Evolutionary conservation across 2,113 vertebrate species (phyloP), one percentile per base, ranked within the genome.

Genomic region (Turnix velox): DNA sequence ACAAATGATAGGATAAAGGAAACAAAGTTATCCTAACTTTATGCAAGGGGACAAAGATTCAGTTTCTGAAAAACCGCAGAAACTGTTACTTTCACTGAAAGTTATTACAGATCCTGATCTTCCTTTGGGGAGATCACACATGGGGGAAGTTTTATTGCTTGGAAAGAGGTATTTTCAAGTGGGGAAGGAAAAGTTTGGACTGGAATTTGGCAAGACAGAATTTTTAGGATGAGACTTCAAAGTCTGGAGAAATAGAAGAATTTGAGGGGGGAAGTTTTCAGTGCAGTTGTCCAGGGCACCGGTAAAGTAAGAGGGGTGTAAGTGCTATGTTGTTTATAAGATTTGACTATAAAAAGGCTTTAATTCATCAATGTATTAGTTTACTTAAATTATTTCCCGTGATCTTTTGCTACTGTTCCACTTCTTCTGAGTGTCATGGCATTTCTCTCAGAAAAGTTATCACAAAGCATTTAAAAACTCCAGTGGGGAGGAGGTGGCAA

Each of bases 401-500:
- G 18, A 12, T 79, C 19, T 76, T 68, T 33, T 69, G 7, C 24
- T 81, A 1, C 7, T 14, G 6, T 5, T 90, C 18, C 22, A 5
- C 15, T 86, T 54, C 24, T 39, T n/a, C 1, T 4, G 46, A 51
- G 18, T 39, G 22, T 65, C 46, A 43, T 31, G n/a, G 61, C 24
- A 4, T 25, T 72, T 1, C 1, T 79, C 35, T 67, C 48, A 0
- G 0, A 28, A 16, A 23, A 5, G 27, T 55, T 83, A 57, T 10
- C 3, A 37, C 35, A 65, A 73, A 55, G 13, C 2, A 9, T 7
- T 57, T 61, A 59, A 71, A 79, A 79, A n/a, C 22, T 49, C 27
- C 0, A 0, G 6, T 61, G 45, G 24, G 12, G 14, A 42, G 30
- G 49, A 55, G 24, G 9, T 51, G 19, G 16, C 30, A 73, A 30